These are phyloP conservation scores for Sinonovacula constricta DNA, from an alignment of 1,140 invertebrate genomes.

Conservation along the genomic window DNA sequence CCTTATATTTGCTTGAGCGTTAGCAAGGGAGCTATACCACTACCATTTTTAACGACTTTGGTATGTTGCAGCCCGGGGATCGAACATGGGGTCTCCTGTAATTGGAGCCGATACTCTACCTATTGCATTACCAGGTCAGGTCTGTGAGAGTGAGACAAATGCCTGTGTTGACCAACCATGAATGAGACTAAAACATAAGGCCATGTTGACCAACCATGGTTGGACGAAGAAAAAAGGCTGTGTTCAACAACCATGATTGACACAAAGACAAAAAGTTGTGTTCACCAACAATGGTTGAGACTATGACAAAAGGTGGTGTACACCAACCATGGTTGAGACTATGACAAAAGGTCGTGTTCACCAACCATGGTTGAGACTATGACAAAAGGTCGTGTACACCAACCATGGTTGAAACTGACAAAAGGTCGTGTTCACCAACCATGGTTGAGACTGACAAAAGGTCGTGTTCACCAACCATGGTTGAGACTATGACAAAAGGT, in stretches of 20 bases:
- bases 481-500: not conserved
- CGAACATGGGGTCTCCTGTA: too few species aligned
- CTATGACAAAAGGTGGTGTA: too few species aligned
- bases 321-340: too few species aligned
- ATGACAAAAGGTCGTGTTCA: too few species aligned
- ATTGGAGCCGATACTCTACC: too few species aligned
- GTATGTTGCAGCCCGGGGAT: too few species aligned
- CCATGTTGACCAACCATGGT: not conserved
- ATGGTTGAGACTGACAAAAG: not conserved
- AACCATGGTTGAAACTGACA: not conserved
- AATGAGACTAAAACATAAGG: not conserved
- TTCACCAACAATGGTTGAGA: not conserved
- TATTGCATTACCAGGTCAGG: too few species aligned
- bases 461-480: not conserved
- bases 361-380: too few species aligned
- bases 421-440: not conserved
- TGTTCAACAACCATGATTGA: not conserved
- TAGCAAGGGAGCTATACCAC: too few species aligned
- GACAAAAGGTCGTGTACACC: not conserved
- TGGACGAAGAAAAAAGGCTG: not conserved
- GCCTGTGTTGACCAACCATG: not conserved
- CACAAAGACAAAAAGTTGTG: not conserved
- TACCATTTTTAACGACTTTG: too few species aligned
- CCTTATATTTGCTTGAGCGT: too few species aligned
- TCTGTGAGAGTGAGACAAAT: not conserved